Conservation (phyloP, 1,140 invertebrate genomes). For the Leptinotarsa texana region DNA sequence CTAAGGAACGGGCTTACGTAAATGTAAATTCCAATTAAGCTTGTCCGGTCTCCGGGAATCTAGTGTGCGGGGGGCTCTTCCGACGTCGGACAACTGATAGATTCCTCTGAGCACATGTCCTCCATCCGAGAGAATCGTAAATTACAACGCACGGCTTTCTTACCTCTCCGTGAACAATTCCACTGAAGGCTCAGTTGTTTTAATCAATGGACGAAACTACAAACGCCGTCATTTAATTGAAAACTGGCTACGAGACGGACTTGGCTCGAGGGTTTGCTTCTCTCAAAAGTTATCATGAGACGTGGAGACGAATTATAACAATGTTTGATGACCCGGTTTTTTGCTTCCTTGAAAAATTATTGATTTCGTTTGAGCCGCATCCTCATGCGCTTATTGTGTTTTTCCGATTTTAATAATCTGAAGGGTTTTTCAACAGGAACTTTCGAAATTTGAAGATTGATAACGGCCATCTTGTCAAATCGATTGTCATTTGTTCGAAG, state of each 20-base stretch:
- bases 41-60: slow-evolving; percentile 47
- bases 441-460: no score
- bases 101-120: slow-evolving; percentile 48
- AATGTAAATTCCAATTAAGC: slow-evolving; percentile 54
- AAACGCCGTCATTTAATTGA: background rate
- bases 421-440: no score
- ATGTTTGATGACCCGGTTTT: no score
- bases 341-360: no score
- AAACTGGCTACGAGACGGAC: background rate
- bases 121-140: slow-evolving; percentile 36
- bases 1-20: slow-evolving; percentile 30
- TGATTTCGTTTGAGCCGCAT: no score
- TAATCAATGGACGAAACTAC: slow-evolving; percentile 21
- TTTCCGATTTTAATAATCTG: no score
- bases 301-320: no score
- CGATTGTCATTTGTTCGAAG: no score
- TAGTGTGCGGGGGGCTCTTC: slow-evolving; percentile 45
- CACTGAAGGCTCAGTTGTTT: background rate
- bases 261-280: no score
- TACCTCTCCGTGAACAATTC: slow-evolving; percentile 9
- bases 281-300: no score
- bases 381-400: no score
- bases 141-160: slow-evolving; percentile 29
- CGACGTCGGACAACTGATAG: slow-evolving; percentile 52
- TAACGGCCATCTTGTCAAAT: no score